Evolutionary conservation across 1,140 invertebrate species (phyloP).

Genomic region (Hestina assimilis): DNA sequence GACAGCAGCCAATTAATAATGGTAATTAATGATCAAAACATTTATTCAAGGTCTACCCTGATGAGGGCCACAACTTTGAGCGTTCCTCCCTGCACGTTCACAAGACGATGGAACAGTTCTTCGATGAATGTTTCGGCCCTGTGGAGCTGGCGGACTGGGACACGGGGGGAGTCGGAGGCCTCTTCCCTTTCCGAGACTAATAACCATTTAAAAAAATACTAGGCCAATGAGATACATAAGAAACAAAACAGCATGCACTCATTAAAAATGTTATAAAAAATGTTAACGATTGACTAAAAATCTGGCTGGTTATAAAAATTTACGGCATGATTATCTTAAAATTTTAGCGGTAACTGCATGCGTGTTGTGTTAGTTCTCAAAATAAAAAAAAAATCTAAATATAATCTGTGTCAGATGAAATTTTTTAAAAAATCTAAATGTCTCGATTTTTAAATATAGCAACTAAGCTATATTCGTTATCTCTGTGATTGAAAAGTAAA

Average conservation of each 20-base stretch:
- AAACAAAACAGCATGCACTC: no score
- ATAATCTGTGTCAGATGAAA: no score
- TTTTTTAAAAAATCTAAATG: background rate
- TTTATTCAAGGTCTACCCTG: constrained; percentile 89
- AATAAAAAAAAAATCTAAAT: no score
- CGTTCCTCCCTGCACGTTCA: constrained; percentile 87
- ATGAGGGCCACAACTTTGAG: constrained; percentile 87
- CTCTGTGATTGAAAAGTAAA: background rate
- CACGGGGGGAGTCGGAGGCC: constrained; percentile 59
- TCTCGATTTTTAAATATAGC: background rate
- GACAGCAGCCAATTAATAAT: no score
- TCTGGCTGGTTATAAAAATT: no score
- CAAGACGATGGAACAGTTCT: constrained; percentile 90
- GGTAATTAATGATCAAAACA: no score
- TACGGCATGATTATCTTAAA: no score
- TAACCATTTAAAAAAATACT: background rate
- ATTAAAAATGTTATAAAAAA: no score
- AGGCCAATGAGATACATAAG: no score
- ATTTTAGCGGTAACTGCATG: no score
- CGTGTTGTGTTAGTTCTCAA: no score
- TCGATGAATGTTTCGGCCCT: constrained; percentile 89
- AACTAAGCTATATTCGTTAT: background rate
- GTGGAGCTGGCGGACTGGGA: constrained; percentile 86
- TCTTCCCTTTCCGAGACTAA: constrained; percentile 74
- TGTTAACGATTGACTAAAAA: no score